Conservation (phyloP, 2,113 vertebrate genomes). For the Protobothrops mucrosquamatus region DNA sequence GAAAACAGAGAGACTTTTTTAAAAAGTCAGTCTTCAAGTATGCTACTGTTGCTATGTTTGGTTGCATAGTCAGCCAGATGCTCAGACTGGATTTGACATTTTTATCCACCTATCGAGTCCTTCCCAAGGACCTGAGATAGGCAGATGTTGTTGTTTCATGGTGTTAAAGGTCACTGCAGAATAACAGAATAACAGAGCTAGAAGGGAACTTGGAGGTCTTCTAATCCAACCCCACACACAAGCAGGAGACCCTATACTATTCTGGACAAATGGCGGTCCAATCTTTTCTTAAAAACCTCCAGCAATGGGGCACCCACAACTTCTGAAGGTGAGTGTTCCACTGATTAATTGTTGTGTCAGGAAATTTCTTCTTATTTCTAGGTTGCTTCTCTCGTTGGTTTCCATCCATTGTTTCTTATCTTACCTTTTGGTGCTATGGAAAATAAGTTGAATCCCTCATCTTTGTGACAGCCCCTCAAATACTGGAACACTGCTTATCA, state of each 20-base stretch:
- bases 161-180: background rate
- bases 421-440: background rate
- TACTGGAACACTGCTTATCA: no score
- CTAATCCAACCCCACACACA: no score
- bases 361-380: background rate
- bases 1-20: background rate
- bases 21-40: background rate
- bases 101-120: background rate
- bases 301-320: background rate
- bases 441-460: background rate
- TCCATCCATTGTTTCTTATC: background rate
- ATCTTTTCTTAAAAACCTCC: background rate
- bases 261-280: background rate
- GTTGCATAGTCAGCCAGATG: background rate
- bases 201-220: no score
- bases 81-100: background rate
- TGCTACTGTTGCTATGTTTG: background rate
- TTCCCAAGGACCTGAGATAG: background rate
- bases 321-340: background rate
- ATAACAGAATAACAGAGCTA: background rate
- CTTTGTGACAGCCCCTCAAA: background rate
- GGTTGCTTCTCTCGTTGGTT: background rate
- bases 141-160: background rate
- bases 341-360: background rate
- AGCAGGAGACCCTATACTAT: background rate